Evolutionary conservation across 2,888 invertebrate genomes (phyloP).

Genomic region (Odontocolon sp.): DNA sequence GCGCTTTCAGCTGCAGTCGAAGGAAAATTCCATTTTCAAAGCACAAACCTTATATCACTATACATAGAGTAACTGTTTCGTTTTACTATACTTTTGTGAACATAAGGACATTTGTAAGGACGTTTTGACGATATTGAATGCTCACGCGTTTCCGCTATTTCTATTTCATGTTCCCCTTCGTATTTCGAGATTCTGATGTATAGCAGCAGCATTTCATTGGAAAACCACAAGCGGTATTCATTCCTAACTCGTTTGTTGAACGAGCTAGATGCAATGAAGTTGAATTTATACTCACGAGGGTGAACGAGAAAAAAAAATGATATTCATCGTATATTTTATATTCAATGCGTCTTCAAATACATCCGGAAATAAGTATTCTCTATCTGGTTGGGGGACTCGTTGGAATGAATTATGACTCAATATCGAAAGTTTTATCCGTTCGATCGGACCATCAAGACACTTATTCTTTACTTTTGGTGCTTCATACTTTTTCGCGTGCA

Average conservation of each 20-base stretch:
- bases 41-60: background rate
- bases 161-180: background rate
- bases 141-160: background rate
- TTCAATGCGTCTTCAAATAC: constrained; percentile 14
- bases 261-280: constrained; percentile 7
- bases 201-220: background rate
- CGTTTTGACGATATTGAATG: constrained; percentile 14
- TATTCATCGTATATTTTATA: constrained; percentile 1
- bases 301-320: background rate
- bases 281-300: constrained; percentile 16
- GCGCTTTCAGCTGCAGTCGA: background rate
- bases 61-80: too few species aligned
- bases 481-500: constrained; percentile 1
- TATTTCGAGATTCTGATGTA: background rate
- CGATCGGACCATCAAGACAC: constrained; percentile 14
- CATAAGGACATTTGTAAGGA: background rate
- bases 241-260: constrained; percentile 18
- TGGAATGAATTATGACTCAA: constrained; percentile 45
- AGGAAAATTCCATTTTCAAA: background rate
- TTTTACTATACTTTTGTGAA: background rate
- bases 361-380: constrained; percentile 4
- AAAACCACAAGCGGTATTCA: background rate
- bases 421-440: constrained; percentile 41
- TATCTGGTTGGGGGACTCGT: background rate
- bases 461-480: background rate